Evolutionary conservation across 1,140 invertebrate genomes (phyloP), one percentile per base, ranked within the genome.

Genomic region (Myzus persicae): DNA sequence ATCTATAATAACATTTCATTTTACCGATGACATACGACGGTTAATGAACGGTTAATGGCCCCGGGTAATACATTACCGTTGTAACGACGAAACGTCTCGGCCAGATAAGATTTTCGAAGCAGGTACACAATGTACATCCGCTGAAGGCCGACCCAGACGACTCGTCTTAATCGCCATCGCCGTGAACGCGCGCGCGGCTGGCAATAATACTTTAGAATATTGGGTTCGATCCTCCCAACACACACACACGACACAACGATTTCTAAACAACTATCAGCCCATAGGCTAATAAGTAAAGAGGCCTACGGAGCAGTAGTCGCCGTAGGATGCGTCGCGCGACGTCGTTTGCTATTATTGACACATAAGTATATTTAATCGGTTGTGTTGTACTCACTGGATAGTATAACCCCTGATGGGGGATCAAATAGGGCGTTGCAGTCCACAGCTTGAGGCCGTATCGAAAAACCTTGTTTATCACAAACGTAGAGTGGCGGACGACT

Each of bases 401-500:
- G 76, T 92, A 92, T 46, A 92, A n/a, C 76, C 91, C 91, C 91
- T 92, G 91, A 92, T 92, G 91, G 91, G 91, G 91, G 44, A 92
- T 92, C 91, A 92, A 92, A 92, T 92, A 92, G 42, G 91, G 91
- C 91, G 91, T 92, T 84, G 91, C 91, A 84, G 91, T 81, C 91
- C 91, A 92, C 91, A 92, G 91, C 76, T 92, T 92, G 91, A 92
- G 91, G 91, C 91, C 91, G 91, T 92, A 81, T 26, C 42, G 26
- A 44, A 84, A 82, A 92, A 81, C 91, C 36, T n/a, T 84, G 76
- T 84, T 84, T 92, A 92, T 92, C 91, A 92, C 91, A 92, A 92
- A 91, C 22, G 54, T 40, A 92, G 38, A 38, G 36, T n/a, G 31
- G 90, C 90, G 67, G 36, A 81, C 90, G 90, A n/a, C 40, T 31